A percentile compares a stretch with the other conserved stretches of the same genome.
These are phyloP conservation scores for Sitophilus oryzae DNA, from an alignment of 1,140 invertebrate genomes.

Conservation along the genomic window DNA sequence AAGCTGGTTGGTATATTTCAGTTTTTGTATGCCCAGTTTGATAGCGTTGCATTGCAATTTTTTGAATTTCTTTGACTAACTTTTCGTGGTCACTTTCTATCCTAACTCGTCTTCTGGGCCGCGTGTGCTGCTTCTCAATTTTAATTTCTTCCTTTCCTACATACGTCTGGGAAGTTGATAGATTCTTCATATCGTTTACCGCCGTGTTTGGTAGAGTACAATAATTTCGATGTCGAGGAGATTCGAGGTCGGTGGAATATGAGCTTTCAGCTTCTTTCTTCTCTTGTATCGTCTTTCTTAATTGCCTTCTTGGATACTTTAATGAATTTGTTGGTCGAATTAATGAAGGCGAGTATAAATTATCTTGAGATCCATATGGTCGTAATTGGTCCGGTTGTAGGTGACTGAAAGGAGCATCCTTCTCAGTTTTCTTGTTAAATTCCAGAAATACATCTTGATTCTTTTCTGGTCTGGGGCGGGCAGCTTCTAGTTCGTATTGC, in stretches of 20 bases:
- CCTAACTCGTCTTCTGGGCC: too few species aligned
- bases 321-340: constrained; percentile 11
- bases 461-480: constrained; percentile 9
- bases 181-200: not conserved
- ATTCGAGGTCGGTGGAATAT: not conserved
- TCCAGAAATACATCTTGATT: constrained; percentile 10
- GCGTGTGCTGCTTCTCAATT: not conserved
- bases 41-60: not conserved
- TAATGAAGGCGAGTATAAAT: constrained; percentile 11
- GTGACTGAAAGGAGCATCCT: not conserved
- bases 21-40: too few species aligned
- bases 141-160: not conserved
- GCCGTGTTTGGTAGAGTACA: not conserved
- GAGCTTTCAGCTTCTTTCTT: not conserved
- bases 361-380: constrained; percentile 22
- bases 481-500: constrained; percentile 23
- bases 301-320: constrained; percentile 11
- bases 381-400: constrained; percentile 21
- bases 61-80: not conserved
- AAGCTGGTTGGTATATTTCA: not conserved
- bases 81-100: not conserved
- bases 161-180: constrained; percentile 1
- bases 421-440: not conserved
- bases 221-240: not conserved
- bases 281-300: constrained; percentile 2